phyloP scores from a whole-genome alignment of 1,140 invertebrate genomes.

The Coenobita brevimanus region DNA sequence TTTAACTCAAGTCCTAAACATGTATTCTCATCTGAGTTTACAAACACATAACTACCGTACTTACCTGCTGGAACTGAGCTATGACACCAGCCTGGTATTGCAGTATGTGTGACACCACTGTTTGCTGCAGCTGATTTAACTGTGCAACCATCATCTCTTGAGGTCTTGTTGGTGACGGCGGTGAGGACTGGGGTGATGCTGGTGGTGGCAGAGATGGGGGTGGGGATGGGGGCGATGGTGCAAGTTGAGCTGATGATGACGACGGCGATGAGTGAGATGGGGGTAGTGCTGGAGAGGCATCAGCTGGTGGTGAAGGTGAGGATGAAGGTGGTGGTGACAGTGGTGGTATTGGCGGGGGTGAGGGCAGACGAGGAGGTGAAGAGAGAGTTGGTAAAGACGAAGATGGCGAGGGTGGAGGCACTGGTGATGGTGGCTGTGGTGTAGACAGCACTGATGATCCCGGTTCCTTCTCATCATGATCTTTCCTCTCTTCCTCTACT shows the following conservation, averaged over 20 bases:
- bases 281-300: background rate
- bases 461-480: background rate
- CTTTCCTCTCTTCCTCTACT: background rate
- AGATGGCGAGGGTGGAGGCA: background rate
- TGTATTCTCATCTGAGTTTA: too few relatives aligned
- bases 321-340: background rate
- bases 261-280: background rate
- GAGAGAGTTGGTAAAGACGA: background rate
- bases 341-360: background rate
- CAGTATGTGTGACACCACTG: slow-evolving; percentile 52
- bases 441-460: background rate
- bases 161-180: background rate
- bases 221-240: background rate
- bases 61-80: slow-evolving; percentile 60
- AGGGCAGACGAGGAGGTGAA: background rate
- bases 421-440: background rate
- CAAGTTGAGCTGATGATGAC: background rate
- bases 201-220: background rate
- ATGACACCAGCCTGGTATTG: slow-evolving; percentile 56
- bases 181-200: background rate
- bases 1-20: too few relatives aligned
- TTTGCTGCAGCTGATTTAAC: slow-evolving; percentile 53
- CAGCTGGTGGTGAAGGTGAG: background rate
- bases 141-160: slow-evolving; percentile 45
- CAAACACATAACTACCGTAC: too few relatives aligned